These are phyloP conservation scores for Deroplatys truncata DNA, from an alignment of 2,888 invertebrate genomes.

Conservation along the genomic window DNA sequence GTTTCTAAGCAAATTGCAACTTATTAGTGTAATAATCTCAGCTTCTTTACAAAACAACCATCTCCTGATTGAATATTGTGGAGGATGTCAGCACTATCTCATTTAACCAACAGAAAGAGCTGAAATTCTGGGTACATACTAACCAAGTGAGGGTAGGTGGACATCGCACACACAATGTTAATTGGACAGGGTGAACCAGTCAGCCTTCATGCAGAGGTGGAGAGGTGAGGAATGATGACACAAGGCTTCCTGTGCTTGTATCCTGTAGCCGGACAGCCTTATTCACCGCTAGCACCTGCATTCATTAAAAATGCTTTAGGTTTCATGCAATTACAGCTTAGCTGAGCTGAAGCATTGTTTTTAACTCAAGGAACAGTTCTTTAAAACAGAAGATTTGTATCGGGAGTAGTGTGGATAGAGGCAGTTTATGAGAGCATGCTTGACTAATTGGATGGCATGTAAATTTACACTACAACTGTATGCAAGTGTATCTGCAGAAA, in stretches of 20 bases:
- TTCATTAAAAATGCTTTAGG: not conserved
- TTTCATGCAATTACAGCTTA: not conserved
- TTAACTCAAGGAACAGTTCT: not conserved
- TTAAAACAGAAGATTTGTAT: not conserved
- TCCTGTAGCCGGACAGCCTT: not conserved
- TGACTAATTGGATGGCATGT: too few species aligned
- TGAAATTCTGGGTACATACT: not conserved
- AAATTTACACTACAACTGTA: too few species aligned
- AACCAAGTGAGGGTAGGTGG: not conserved
- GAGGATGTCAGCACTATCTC: not conserved
- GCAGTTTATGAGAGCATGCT: not conserved
- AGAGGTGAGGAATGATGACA: not conserved
- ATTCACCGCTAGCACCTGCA: not conserved
- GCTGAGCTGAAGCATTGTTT: not conserved
- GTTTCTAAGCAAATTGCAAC: not conserved
- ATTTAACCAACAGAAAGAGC: not conserved
- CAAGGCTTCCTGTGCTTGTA: not conserved
- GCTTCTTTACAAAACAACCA: not conserved
- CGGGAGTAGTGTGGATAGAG: too few species aligned
- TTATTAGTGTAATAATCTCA: not conserved
- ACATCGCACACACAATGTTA: not conserved
- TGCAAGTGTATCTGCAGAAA: too few species aligned
- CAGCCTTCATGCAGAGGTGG: not conserved
- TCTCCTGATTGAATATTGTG: too few species aligned
- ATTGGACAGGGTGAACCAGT: not conserved